Conservation (phyloP, 2,113 vertebrate species). For the Ochotona curzoniae region DNA sequence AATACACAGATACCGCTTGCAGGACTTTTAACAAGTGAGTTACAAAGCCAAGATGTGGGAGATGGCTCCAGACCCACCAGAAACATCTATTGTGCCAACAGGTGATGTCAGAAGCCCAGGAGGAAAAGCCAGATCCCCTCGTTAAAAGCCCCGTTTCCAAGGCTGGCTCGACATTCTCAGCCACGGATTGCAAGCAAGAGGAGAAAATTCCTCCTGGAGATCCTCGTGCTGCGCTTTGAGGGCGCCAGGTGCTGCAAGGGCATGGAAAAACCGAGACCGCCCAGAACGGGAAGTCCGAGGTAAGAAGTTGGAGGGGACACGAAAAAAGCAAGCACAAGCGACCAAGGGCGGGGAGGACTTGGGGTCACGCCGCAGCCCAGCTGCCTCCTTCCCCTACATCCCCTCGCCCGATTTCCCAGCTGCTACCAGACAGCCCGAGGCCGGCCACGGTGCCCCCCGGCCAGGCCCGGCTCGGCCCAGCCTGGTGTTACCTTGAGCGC, state of each 20-base stretch:
- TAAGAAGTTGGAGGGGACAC: not conserved
- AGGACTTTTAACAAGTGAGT: not conserved
- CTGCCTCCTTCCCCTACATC: not conserved
- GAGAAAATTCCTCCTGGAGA: not conserved
- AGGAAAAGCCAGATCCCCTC: not conserved
- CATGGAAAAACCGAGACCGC: rapidly evolving
- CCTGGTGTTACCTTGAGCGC: slow-evolving; percentile 85
- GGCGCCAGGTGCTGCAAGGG: not conserved
- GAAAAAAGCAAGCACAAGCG: not conserved
- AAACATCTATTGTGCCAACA: not conserved
- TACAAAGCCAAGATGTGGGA: not conserved
- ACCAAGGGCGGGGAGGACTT: not conserved
- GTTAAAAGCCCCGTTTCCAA: not conserved
- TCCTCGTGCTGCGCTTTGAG: not conserved
- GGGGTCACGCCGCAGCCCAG: not conserved
- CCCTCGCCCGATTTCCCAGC: not conserved
- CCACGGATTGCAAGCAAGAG: not conserved
- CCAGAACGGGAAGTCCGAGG: not conserved
- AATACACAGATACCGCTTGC: not conserved
- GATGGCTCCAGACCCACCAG: not conserved
- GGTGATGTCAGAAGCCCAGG: not conserved
- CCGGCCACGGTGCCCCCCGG: too few species aligned
- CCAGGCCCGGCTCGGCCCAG: not conserved
- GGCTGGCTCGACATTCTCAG: not conserved
- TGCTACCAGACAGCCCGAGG: not conserved